These are phyloP conservation scores for Agrochola lota DNA, from an alignment of 2,888 invertebrate species.

Conservation along the genomic window DNA sequence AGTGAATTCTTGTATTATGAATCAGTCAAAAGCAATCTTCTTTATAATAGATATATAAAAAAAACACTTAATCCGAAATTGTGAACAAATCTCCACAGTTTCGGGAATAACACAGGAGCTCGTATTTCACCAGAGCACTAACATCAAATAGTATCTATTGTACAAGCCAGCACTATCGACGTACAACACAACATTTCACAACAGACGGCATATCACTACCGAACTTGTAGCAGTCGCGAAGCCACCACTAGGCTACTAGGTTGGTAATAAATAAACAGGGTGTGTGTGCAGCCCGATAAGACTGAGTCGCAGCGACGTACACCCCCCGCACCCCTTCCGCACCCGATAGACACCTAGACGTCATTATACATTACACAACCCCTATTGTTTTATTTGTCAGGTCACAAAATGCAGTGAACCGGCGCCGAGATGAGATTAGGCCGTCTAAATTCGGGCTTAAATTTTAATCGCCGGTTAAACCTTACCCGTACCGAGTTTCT, in stretches of 20 bases:
- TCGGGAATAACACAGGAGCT: conserved; percentile 10
- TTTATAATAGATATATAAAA: no score
- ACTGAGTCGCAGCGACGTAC: conserved; percentile 74
- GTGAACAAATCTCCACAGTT: conserved; percentile 26
- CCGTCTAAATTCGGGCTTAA: conserved; percentile 88
- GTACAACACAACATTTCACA: conserved; percentile 58
- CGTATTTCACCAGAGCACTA: conserved; percentile 39
- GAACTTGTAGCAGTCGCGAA: conserved; percentile 71
- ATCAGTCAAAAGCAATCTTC: neutral
- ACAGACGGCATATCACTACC: conserved; percentile 71
- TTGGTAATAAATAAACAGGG: conserved; percentile 88
- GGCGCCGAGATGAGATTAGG: conserved; percentile 85
- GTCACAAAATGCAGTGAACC: conserved; percentile 84
- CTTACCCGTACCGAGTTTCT: conserved; percentile 78
- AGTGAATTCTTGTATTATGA: neutral
- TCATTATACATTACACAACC: conserved; percentile 80
- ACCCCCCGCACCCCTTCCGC: conserved; percentile 65
- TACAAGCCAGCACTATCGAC: conserved; percentile 54
- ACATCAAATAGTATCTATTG: conserved; percentile 51
- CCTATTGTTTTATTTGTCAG: conserved; percentile 81
- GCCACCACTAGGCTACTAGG: conserved; percentile 78
- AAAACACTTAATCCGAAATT: neutral
- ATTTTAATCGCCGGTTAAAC: conserved; percentile 85
- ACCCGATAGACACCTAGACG: conserved; percentile 74
- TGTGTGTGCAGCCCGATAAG: conserved; percentile 88